phyloP scores from a whole-genome alignment of 2,888 invertebrate genomes.

The Zaprionus lineosus region DNA sequence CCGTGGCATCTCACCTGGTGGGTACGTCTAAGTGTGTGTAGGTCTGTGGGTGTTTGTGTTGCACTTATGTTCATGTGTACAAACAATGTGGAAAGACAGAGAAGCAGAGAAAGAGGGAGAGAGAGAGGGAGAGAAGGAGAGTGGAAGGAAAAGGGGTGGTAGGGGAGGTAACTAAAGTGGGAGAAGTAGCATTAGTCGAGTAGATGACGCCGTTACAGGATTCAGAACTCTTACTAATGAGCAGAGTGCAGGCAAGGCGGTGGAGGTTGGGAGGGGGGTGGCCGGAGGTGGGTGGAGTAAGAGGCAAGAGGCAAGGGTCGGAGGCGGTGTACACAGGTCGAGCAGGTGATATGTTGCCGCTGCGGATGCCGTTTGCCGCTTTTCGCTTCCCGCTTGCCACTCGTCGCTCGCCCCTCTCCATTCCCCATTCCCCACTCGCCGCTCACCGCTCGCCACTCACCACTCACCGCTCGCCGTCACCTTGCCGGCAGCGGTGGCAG shows the following conservation, averaged over 20 bases:
- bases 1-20: conserved; percentile 41
- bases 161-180: not conserved
- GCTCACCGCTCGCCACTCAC: too few species aligned
- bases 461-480: conserved; percentile 46
- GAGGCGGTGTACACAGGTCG: conserved; percentile 12
- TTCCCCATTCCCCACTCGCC: too few species aligned
- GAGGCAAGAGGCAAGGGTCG: not conserved
- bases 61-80: conserved; percentile 74
- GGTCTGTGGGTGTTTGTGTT: conserved; percentile 53
- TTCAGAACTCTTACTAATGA: conserved; percentile 81
- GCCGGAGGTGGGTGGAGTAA: not conserved
- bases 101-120: not conserved
- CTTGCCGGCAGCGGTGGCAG: conserved; percentile 69
- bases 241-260: conserved; percentile 50
- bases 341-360: conserved; percentile 48
- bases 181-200: conserved; percentile 58
- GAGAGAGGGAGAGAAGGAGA: conserved; percentile 1
- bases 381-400: conserved; percentile 17
- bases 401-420: too few species aligned
- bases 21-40: conserved; percentile 29
- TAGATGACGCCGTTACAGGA: conserved; percentile 75
- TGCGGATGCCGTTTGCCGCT: conserved; percentile 34
- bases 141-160: not conserved
- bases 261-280: not conserved
- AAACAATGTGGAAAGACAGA: too few species aligned